phyloP scores from a whole-genome alignment of 2,797 vertebrate genomes.

The Periparus ater region DNA sequence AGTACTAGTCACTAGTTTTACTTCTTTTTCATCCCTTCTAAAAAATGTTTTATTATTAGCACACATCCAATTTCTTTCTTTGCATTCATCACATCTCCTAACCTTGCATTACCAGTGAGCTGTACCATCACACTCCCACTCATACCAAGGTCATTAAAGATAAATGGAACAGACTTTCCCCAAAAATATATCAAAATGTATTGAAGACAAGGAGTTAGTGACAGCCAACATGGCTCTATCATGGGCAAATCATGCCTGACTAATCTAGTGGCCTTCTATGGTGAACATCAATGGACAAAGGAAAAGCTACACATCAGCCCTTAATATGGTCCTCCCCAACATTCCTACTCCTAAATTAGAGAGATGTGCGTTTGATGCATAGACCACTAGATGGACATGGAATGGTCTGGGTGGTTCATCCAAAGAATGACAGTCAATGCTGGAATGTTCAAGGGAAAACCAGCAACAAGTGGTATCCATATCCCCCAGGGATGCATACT shows the following conservation, averaged over 20 bases:
- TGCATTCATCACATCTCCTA: not conserved
- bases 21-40: not conserved
- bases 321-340: accelerated
- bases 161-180: not conserved
- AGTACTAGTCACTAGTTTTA: not conserved
- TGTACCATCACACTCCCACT: not conserved
- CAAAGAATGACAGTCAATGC: not conserved
- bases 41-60: not conserved
- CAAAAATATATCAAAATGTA: not conserved
- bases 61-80: not conserved
- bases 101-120: not conserved
- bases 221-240: not conserved
- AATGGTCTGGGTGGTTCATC: accelerated
- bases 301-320: not conserved
- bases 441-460: not conserved
- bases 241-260: not conserved
- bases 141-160: not conserved
- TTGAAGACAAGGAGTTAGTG: not conserved
- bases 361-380: not conserved
- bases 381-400: not conserved
- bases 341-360: not conserved
- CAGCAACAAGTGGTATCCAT: not conserved
- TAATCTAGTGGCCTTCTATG: not conserved
- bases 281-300: not conserved
- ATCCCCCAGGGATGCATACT: not conserved